Evolutionary conservation across 2,113 vertebrate genomes (phyloP), one percentile per base, ranked within the genome.

Genomic region (Oenanthe oenanthe): DNA sequence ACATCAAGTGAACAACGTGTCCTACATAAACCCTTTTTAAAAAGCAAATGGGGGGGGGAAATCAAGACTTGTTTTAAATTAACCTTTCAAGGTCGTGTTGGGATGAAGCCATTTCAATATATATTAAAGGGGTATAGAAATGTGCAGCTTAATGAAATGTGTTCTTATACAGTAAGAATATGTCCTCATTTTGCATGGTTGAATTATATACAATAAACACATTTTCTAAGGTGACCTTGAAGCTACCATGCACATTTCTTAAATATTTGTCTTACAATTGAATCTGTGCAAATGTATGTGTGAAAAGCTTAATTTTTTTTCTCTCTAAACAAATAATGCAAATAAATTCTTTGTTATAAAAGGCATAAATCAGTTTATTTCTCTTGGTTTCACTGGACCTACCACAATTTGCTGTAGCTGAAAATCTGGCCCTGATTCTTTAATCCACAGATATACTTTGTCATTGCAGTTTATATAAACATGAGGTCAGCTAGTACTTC

Each of bases 401-500:
- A 93, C 93, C 85, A 10, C 92, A 93, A 93, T 75, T 94, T 94
- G 48, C 75, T 53, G 88, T 90, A 65, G 88, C 61, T 86, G 48
- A 81, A 96, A 95, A 92, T 88, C 93, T 96, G 90, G 93, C 88
- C 82, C 60, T 90, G 81, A 19, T 80, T 93, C 70, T 86, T 96
- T 96, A 96, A 96, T 90, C 95, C 94, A 84, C 88, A 95, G 85
- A 96, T 96, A 93, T 88, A 94, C 82, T 97, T 93, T 92, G 88
- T 93, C 95, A 95, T 67, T 92, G 75, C 61, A 68, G 85, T 73
- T 96, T 88, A 38, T 95, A 75, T 95, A 96, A 96, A 96, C 85
- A 96, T 63, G 88, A 96, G 92, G 87, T 95, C 93, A 96, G 82
- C 79, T 86, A 84, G 68, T 95, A 38, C 76, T 96, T 96, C 78